Evolutionary conservation across 2,113 vertebrate species (phyloP), one percentile per base, ranked within the genome.

Genomic region (Melierax canorus): DNA sequence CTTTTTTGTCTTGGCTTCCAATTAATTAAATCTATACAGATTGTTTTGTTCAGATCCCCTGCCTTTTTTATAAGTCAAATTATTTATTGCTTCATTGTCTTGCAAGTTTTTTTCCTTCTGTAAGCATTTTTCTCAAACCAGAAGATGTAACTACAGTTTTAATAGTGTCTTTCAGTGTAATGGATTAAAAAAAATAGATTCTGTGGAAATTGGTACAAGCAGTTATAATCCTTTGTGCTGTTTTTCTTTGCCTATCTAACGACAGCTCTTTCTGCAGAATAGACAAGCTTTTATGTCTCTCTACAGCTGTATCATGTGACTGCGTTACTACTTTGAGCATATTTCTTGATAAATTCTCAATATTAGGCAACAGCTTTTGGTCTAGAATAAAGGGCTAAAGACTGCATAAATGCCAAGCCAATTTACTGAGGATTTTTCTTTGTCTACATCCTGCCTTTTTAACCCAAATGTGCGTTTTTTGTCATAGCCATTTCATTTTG

Each of bases 201-300:
- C 82, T 38, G 39, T 96, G 91, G 92, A 95, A 97, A 96, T 81
- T 90, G 76, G 86, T 96, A 93, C 96, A 95, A 97, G 95, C 74
- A 51, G 48, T 82, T 96, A 19, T 85, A 95, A 96, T 95, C 97
- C 86, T 78, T 83, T 78, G 89, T 97, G 84, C 81, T 95, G 60
- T 98, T 97, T 97, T 96, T 83, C 81, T 92, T 97, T 97, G 74
- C 92, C 95, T 97, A 95, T 94, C 91, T 97, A 96, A 93, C 96
- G 96, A 95, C 94, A 97, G 68, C 71, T 97, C 92, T 87, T 94
- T 81, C 48, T 95, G 62, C 64, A 92, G 83, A 89, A 93, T 30
- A 74, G 89, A 76, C 84, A 95, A 81, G 84, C 92, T 94, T 96
- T 96, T 97, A 93, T 88, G 87, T 97, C 68, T 95, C 30, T 90